Evolutionary conservation across 1,140 invertebrate genomes (phyloP).

Genomic region (Bombyx mori): DNA sequence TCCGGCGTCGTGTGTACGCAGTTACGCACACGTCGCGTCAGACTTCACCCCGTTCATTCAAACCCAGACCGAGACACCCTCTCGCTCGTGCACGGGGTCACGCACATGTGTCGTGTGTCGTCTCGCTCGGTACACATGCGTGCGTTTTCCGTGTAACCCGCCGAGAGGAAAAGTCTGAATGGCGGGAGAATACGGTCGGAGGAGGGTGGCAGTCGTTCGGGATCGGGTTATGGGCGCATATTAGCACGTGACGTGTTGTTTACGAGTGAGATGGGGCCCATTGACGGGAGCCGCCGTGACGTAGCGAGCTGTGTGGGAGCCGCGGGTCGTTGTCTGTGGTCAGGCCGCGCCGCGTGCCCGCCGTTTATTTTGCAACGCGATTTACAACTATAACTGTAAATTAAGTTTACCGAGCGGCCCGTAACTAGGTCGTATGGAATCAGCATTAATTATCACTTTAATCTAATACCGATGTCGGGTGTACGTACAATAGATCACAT

Average conservation of each 20-base stretch:
- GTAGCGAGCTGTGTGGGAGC: slow-evolving; percentile 44
- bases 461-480: slow-evolving; percentile 65
- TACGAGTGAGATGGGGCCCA: slow-evolving; percentile 31
- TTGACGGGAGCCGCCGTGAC: slow-evolving; percentile 37
- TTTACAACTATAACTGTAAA: slow-evolving; percentile 70
- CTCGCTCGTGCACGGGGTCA: slow-evolving; percentile 34
- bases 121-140: slow-evolving; percentile 42
- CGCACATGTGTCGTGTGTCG: slow-evolving; percentile 51
- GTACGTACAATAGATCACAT: slow-evolving; percentile 67
- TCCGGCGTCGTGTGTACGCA: slow-evolving; percentile 15
- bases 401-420: slow-evolving; percentile 65
- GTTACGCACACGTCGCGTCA: slow-evolving; percentile 29
- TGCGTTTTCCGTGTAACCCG: slow-evolving; percentile 29
- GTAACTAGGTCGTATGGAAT: slow-evolving; percentile 70
- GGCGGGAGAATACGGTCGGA: slow-evolving; percentile 9
- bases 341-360: slow-evolving; percentile 52
- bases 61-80: slow-evolving; percentile 34
- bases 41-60: slow-evolving; percentile 61
- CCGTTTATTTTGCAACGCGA: slow-evolving; percentile 67
- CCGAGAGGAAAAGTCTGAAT: slow-evolving; percentile 12
- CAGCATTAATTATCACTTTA: slow-evolving; percentile 69
- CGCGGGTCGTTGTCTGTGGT: slow-evolving; percentile 57
- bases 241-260: slow-evolving; percentile 35
- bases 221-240: slow-evolving; percentile 33
- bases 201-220: slow-evolving; percentile 5